A percentile compares a stretch with the other conserved stretches of the same genome.
Conservation (phyloP, 2,888 invertebrate genomes). For the Tipula lateralis region DNA sequence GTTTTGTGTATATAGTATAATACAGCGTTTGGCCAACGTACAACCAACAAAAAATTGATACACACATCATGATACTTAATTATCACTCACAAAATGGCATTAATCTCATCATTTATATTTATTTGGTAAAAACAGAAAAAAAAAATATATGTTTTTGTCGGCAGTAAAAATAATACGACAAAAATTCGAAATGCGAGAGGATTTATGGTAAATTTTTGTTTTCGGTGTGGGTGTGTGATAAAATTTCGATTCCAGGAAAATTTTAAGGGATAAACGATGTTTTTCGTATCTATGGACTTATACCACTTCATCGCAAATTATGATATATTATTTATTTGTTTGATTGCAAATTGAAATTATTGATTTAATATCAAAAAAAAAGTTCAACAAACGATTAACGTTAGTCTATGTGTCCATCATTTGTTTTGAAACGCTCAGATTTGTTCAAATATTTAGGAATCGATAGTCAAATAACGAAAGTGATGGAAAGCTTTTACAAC, state of each 20-base stretch:
- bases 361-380: neutral
- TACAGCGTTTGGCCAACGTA: neutral
- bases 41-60: neutral
- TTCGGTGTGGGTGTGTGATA: neutral
- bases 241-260: neutral
- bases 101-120: neutral
- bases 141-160: neutral
- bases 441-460: neutral
- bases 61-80: neutral
- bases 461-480: too few relatives aligned
- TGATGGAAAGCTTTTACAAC: too few relatives aligned
- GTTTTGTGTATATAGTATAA: neutral
- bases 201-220: neutral
- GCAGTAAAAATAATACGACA: neutral
- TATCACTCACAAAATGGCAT: conserved; percentile 1
- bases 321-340: neutral
- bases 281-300: neutral
- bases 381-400: neutral
- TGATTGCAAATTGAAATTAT: neutral
- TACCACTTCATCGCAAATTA: neutral
- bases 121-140: neutral
- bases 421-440: neutral
- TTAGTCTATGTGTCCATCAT: neutral
- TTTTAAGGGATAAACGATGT: neutral
- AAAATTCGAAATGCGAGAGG: neutral